Evolutionary conservation across 2,888 invertebrate genomes (phyloP), one percentile per base, ranked within the genome.

Genomic region (Poecilus cupreus): DNA sequence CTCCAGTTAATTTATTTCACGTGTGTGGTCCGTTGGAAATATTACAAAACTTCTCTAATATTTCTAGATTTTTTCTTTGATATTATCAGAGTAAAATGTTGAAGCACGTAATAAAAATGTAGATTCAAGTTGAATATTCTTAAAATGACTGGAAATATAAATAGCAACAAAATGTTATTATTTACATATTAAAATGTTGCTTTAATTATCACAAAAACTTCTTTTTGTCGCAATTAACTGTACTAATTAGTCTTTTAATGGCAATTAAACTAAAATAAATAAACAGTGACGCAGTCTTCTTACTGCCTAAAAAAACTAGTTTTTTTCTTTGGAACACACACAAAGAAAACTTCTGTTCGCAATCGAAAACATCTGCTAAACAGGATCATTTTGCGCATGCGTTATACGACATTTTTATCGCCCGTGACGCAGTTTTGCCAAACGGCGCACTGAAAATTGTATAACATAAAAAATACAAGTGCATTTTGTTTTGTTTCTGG

Each of bases 181-280:
- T 79, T 79, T 70, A 22, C 79, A 79, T 57, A 51, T 54, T 32
- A 26, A 51, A 54, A 32, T 37, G 18, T 57, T 72, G 46, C 22
- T 70, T 79, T 32, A 68, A 68, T 68, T 64, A 46, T 46, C 64
- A 64, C 57, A 57, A 77, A 51, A 60, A 57, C 37, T n/a, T 24
- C 46, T 68, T 79, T 51, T 49, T 70, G 68, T 22, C 79, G 70
- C 70, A 68, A 79, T 79, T 79, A 79, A 77, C 70, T 51, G 13
- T 51, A 79, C 79, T 79, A 79, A 79, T 79, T 79, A 51, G 79
- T 46, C 26, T 68, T 39, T 79, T 79, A 70, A 68, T 79, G 26
- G 26, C 26, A 79, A 79, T 79, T 79, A 70, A 79, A 46, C 26
- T 49, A 46, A 60, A 68, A 76, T 75, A 75, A 75, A 75, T 75